Percentiles rank a stretch among this genome's conserved stretches.
These are phyloP conservation scores for Solen grandis DNA, from an alignment of 1,140 invertebrate genomes.

Conservation along the genomic window DNA sequence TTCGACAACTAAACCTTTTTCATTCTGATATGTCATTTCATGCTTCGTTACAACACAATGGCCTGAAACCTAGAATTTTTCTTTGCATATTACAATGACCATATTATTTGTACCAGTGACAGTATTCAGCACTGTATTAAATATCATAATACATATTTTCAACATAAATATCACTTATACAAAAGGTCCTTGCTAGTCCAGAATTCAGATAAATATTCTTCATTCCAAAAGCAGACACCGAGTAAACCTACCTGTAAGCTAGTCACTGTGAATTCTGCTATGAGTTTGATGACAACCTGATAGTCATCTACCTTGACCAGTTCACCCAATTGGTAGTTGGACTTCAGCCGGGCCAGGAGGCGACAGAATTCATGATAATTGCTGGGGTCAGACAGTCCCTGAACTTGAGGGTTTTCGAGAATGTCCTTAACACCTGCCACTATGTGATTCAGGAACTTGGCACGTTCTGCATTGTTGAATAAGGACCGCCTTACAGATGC, in stretches of 20 bases:
- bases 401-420: conserved; percentile 92
- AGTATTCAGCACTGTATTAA: too few species aligned
- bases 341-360: conserved; percentile 95
- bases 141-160: too few species aligned
- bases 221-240: too few species aligned
- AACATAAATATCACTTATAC: too few species aligned
- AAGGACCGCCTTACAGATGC: conserved; percentile 96
- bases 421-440: conserved; percentile 96
- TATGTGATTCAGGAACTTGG: conserved; percentile 94
- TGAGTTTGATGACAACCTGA: conserved; percentile 94
- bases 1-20: too few species aligned
- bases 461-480: conserved; percentile 96
- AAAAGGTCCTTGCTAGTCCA: too few species aligned
- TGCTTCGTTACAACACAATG: too few species aligned
- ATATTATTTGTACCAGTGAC: too few species aligned
- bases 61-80: too few species aligned
- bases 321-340: conserved; percentile 98
- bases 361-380: conserved; percentile 99
- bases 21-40: too few species aligned
- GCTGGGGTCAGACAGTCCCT: conserved; percentile 94
- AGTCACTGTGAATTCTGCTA: conserved; percentile 99
- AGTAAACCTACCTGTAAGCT: conserved; percentile 92
- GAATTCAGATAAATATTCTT: too few species aligned
- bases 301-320: conserved; percentile 98
- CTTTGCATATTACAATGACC: too few species aligned